Conservation (phyloP, 1,140 invertebrate species). For the Brachionus koreanus region DNA sequence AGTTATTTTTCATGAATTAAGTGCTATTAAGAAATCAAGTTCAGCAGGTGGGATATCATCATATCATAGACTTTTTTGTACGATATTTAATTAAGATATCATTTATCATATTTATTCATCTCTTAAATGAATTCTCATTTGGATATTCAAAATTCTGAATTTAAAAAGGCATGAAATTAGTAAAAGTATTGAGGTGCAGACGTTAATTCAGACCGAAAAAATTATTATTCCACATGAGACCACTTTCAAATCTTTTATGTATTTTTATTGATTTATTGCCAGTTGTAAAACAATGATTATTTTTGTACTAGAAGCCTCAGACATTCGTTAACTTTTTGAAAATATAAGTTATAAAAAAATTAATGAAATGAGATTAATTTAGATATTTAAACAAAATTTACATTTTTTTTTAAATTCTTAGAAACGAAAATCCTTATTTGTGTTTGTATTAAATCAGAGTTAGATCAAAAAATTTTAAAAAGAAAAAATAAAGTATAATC, state of each 20-base stretch:
- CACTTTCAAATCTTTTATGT: no score
- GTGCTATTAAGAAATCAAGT: not conserved
- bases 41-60: not conserved
- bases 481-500: no score
- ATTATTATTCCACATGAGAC: not conserved
- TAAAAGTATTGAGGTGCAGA: not conserved
- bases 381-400: no score
- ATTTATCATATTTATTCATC: not conserved
- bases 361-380: no score
- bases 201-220: not conserved
- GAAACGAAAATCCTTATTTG: no score
- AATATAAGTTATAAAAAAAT: no score
- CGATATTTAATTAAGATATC: not conserved
- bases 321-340: no score
- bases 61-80: not conserved
- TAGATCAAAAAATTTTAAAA: no score
- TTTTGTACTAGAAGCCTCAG: no score
- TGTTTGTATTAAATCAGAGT: no score
- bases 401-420: no score
- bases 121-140: not conserved
- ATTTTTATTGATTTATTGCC: not conserved
- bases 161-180: not conserved
- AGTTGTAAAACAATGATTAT: not conserved
- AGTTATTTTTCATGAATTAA: not conserved
- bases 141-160: not conserved